These are phyloP conservation scores for Phrynocephalus vlangalii DNA, from an alignment of 2,797 vertebrate species.

Conservation along the genomic window DNA sequence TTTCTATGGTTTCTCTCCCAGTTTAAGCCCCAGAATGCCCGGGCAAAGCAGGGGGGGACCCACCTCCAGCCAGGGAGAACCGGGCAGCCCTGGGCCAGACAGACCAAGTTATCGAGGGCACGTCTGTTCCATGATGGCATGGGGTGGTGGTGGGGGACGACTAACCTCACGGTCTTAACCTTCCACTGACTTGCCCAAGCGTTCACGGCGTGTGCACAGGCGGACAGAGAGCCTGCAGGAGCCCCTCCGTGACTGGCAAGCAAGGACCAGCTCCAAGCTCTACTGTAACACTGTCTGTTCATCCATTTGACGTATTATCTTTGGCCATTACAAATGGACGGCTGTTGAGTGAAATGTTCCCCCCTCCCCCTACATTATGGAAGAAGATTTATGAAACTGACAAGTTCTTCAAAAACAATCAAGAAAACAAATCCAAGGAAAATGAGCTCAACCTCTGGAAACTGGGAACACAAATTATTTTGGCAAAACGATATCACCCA, in stretches of 20 bases:
- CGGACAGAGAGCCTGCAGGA: not conserved
- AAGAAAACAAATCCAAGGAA: conserved; percentile 46
- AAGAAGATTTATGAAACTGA: conserved; percentile 48
- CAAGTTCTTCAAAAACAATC: conserved; percentile 29
- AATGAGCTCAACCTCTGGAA: conserved; percentile 47
- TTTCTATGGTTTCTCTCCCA: too few relatives aligned
- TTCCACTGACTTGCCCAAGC: not conserved
- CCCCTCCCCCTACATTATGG: conserved; percentile 2
- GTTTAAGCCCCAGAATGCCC: too few relatives aligned
- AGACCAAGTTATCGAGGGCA: not conserved
- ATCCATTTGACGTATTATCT: conserved; percentile 19
- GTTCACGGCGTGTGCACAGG: not conserved
- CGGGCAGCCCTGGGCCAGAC: too few relatives aligned
- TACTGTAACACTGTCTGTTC: conserved; percentile 28
- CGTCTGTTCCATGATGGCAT: not conserved
- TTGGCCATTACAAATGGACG: conserved; percentile 44
- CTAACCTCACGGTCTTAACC: not conserved
- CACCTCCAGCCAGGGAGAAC: too few relatives aligned
- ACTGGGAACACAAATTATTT: conserved; percentile 42
- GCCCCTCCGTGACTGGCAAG: conserved; percentile 13
- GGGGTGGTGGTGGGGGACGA: not conserved
- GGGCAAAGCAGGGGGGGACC: too few relatives aligned
- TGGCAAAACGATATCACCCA: conserved; percentile 38
- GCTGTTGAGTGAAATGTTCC: conserved; percentile 39
- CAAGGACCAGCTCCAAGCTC: not conserved